Conservation (phyloP, 2,888 invertebrate genomes). For the Osmoderma eremita region DNA sequence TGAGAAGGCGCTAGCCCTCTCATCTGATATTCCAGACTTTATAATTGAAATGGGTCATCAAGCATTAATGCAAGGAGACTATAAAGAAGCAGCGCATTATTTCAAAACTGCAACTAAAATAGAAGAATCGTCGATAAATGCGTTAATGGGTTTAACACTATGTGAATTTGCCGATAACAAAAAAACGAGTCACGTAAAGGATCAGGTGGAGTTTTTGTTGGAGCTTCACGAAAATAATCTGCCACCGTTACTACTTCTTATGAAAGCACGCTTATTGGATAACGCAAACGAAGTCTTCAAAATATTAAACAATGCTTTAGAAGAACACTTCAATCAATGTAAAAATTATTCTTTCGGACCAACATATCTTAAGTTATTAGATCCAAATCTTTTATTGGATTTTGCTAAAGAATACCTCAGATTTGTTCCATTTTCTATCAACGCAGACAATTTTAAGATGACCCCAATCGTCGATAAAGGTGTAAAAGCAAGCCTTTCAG, state of each 20-base stretch:
- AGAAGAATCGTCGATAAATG: conserved; percentile 83
- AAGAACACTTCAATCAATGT: conserved; percentile 66
- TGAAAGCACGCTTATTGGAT: conserved; percentile 74
- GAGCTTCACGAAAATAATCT: conserved; percentile 79
- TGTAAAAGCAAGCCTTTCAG: conserved; percentile 47
- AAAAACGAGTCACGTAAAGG: conserved; percentile 76
- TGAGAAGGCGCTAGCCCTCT: conserved; percentile 81
- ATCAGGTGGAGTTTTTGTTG: conserved; percentile 87
- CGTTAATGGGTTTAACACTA: conserved; percentile 82
- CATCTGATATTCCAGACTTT: conserved; percentile 74
- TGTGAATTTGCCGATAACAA: conserved; percentile 84
- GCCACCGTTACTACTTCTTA: conserved; percentile 74
- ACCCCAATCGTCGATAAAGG: conserved; percentile 26
- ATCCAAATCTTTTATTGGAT: conserved; percentile 87
- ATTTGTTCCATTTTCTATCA: conserved; percentile 69
- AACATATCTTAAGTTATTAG: conserved; percentile 77
- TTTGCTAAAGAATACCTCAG: conserved; percentile 80
- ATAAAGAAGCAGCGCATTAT: conserved; percentile 81
- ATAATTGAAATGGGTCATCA: conserved; percentile 87
- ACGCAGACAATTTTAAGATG: conserved; percentile 19
- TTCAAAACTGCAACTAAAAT: conserved; percentile 85
- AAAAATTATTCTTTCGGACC: conserved; percentile 76
- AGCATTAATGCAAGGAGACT: conserved; percentile 76
- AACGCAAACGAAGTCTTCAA: conserved; percentile 69
- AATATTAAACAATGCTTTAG: conserved; percentile 72